Conservation (phyloP, 2,797 vertebrate species). For the Crenichthys baileyi region DNA sequence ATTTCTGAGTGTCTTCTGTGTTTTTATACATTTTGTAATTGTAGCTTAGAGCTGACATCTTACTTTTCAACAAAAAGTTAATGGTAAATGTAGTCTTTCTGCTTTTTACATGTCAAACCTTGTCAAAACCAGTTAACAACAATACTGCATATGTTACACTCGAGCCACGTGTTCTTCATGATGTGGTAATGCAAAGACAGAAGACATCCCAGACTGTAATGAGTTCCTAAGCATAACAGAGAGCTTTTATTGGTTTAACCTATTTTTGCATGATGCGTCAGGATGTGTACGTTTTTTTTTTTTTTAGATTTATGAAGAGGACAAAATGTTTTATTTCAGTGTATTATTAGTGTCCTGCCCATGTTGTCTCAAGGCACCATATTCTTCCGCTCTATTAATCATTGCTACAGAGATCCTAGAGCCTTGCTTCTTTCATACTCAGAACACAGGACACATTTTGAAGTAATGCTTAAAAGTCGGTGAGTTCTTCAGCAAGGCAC, state of each 20-base stretch:
- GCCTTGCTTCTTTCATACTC: neutral
- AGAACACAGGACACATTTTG: conserved; percentile 24
- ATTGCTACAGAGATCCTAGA: conserved; percentile 20
- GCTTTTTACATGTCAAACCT: neutral
- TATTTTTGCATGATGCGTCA: neutral
- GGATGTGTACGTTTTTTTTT: neutral
- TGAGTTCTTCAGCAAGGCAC: conserved; percentile 32
- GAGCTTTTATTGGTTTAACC: neutral
- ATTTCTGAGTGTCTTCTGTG: neutral
- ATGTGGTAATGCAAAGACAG: neutral
- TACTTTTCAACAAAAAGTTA: neutral
- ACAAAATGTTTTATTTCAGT: neutral
- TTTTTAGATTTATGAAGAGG: conserved; percentile 3
- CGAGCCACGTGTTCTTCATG: neutral
- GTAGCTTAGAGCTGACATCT: neutral
- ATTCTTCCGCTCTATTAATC: conserved; percentile 47
- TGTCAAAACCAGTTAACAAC: neutral
- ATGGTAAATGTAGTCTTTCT: neutral
- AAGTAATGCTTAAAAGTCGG: conserved; percentile 27
- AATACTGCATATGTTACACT: neutral
- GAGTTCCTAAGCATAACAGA: neutral
- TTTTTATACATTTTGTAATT: neutral
- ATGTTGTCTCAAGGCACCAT: conserved; percentile 32
- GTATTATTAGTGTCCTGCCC: conserved; percentile 24
- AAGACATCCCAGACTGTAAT: neutral